These are phyloP conservation scores for Catonia carolina DNA, from an alignment of 2,888 invertebrate species.

Conservation along the genomic window DNA sequence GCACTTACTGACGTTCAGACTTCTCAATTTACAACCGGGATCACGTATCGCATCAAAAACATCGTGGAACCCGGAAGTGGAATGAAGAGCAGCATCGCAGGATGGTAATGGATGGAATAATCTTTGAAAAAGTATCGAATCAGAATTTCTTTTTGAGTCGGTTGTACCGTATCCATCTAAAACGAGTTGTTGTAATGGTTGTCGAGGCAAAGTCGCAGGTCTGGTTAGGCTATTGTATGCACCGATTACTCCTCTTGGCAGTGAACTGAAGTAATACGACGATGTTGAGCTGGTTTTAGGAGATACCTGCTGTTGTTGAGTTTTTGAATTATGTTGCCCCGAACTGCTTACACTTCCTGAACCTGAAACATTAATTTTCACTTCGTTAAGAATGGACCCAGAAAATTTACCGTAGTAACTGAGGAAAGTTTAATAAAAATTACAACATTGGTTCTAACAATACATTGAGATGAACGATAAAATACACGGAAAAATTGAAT, in stretches of 20 bases:
- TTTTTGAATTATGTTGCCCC: not conserved
- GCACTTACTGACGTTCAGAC: conserved; percentile 51
- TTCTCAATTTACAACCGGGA: conserved; percentile 47
- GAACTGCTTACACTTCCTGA: conserved; percentile 43
- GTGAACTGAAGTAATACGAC: conserved; percentile 44
- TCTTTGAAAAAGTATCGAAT: conserved; percentile 49
- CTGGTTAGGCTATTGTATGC: conserved; percentile 45
- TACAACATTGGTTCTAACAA: no score
- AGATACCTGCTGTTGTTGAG: conserved; percentile 32
- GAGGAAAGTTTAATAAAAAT: no score
- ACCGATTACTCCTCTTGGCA: conserved; percentile 46
- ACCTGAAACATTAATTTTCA: conserved; percentile 41
- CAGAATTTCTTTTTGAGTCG: conserved; percentile 48
- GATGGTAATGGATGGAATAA: conserved; percentile 49
- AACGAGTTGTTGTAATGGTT: conserved; percentile 44
- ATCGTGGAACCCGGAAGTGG: conserved; percentile 40
- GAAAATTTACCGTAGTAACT: no score
- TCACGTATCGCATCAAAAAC: conserved; percentile 45
- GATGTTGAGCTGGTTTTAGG: conserved; percentile 23
- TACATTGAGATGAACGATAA: no score
- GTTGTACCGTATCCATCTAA: conserved; percentile 30
- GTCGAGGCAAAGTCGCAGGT: conserved; percentile 46
- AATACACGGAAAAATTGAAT: no score
- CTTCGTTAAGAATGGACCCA: not conserved
- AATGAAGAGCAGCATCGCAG: conserved; percentile 37